Base-by-base conservation (phyloP, 92 coral and sea anemone genomes). In the Palythoa heliodiscus region DNA sequence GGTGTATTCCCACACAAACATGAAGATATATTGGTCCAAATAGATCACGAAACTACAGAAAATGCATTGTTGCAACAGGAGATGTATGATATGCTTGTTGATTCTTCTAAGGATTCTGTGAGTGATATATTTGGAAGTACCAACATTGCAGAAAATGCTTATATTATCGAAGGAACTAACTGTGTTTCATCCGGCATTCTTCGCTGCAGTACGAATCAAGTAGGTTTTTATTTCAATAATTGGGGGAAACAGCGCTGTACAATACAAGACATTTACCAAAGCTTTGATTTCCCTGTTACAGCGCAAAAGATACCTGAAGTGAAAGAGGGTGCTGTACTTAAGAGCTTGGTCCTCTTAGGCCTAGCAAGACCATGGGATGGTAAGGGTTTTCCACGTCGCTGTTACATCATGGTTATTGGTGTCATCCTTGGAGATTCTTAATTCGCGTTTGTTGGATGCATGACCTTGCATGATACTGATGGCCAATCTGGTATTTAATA, bases 341-440 rank as follows among this genome's bases (percentile, higher is more conserved):
- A 39, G 7, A 37, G 76, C n/a, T n/a, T 71, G 54, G 76, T 71
- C 15, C 76, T 71, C 76, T 47, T 71, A 13, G 76, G 76, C 22
- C 12, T 71, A 20, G 76, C 53, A 7, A 29, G 76, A 39, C 52
- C 52, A 37, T 71, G 54, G 53, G 2, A 39, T 71, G 11, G 20
- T 39, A n/a, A 71, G 14, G 50, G 50, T 43, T 10, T 9, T 7
- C 52, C 52, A 1, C 50, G 52, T 37, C 25, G 76, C 1, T 71
- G 76, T 15, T 71, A 71, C n/a, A 71, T 71, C 76, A 16, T 71
- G 76, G 76, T 71, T n/a, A 16, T 71, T 14, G 76, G 76, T 71
- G 76, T 71, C 16, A 37, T 71, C 4, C 50, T 71, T 11, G 43
- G 16, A 71, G 20, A n/a, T 43, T 43, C 35, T 29, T 29, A 29